These are phyloP conservation scores for Sitta carolinensis DNA, from an alignment of 2,797 vertebrate species.

Conservation along the genomic window DNA sequence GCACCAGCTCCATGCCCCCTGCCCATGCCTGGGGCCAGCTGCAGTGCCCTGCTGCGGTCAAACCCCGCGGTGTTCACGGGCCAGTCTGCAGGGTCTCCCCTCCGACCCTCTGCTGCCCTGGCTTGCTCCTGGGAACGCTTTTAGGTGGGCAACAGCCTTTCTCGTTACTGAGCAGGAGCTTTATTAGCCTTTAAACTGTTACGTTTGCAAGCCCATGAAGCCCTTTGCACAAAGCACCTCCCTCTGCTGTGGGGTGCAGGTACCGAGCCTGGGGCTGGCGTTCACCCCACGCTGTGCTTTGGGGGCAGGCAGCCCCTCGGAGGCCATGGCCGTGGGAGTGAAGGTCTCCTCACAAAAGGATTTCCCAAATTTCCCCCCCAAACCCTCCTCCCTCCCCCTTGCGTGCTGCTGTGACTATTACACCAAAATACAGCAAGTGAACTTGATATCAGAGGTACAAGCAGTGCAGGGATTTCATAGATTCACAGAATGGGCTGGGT, in stretches of 20 bases:
- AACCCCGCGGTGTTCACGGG: rapidly evolving
- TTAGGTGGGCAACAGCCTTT: neutral
- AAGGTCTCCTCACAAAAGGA: neutral
- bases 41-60: neutral
- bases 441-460: neutral
- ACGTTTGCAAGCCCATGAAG: neutral
- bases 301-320: neutral
- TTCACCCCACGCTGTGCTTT: neutral
- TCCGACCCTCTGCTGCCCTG: neutral
- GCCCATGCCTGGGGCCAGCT: rapidly evolving
- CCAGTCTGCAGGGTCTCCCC: neutral
- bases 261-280: neutral
- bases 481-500: neutral
- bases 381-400: neutral
- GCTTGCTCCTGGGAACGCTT: neutral
- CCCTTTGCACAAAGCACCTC: neutral
- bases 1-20: rapidly evolving
- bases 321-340: rapidly evolving
- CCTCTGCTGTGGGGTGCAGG: neutral
- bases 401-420: rapidly evolving
- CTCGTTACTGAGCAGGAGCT: neutral
- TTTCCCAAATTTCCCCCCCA: neutral
- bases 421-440: neutral
- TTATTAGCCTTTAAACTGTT: neutral
- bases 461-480: neutral